These are phyloP conservation scores for Plectus sambesii DNA, from an alignment of 1,140 invertebrate species.

Conservation along the genomic window DNA sequence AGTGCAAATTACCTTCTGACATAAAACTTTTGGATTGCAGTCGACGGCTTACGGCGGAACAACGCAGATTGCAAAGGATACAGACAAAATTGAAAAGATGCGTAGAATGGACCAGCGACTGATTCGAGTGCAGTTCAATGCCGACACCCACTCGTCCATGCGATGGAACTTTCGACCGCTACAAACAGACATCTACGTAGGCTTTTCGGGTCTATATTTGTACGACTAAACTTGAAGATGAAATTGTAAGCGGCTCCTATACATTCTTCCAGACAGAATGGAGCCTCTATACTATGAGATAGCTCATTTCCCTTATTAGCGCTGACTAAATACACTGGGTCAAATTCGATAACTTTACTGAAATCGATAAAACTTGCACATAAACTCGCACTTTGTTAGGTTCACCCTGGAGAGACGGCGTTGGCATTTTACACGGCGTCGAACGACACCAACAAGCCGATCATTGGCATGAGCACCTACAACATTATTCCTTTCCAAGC, in stretches of 20 bases:
- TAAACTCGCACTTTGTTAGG: constrained; percentile 49
- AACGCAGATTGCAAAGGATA: constrained; percentile 76
- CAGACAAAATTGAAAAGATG: constrained; percentile 65
- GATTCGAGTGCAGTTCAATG: constrained; percentile 77
- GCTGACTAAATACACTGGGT: too few relatives aligned
- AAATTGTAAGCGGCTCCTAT: background rate
- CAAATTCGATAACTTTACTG: background rate
- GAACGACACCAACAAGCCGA: constrained; percentile 76
- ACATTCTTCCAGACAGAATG: background rate
- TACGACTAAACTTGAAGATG: too few relatives aligned
- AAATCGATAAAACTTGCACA: background rate
- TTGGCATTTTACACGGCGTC: constrained; percentile 92
- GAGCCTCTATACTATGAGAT: too few relatives aligned
- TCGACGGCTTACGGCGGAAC: constrained; percentile 49
- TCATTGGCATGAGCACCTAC: constrained; percentile 87
- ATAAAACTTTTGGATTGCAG: constrained; percentile 5
- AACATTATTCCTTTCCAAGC: constrained; percentile 96
- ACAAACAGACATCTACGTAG: constrained; percentile 75
- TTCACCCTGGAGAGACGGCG: constrained; percentile 87
- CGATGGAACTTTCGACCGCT: constrained; percentile 94
- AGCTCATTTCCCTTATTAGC: too few relatives aligned
- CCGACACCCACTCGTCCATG: constrained; percentile 76
- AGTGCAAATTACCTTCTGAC: constrained; percentile 10
- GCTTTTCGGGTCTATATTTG: too few relatives aligned
- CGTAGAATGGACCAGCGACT: constrained; percentile 58